phyloP scores from a whole-genome alignment of 2,797 vertebrate species.

The Enteromius radiatus region DNA sequence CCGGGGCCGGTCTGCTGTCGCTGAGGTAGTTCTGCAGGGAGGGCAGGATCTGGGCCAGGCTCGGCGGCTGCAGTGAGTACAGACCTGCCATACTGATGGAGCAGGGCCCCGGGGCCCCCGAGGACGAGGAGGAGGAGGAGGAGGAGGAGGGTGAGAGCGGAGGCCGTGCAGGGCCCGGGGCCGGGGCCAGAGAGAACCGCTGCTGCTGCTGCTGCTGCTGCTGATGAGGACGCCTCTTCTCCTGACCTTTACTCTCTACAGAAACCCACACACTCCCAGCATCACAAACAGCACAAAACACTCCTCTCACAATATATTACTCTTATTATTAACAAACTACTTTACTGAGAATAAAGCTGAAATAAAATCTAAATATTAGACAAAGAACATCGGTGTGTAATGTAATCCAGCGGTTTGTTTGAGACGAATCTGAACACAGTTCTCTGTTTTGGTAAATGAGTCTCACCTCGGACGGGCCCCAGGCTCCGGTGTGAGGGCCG shows the following conservation, averaged over 20 bases:
- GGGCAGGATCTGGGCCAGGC: constrained; percentile 75
- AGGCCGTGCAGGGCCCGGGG: constrained; percentile 63
- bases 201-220: constrained; percentile 84
- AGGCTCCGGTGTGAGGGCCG: constrained; percentile 73
- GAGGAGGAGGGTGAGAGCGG: constrained; percentile 69
- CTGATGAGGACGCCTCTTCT: constrained; percentile 83
- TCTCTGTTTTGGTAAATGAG: no score
- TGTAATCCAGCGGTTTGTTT: no score
- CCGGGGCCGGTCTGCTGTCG: constrained; percentile 57
- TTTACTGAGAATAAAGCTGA: no score
- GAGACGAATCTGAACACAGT: no score
- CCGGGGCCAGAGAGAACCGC: constrained; percentile 74
- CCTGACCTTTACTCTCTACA: constrained; percentile 83
- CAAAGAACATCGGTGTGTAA: no score
- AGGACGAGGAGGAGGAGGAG: constrained; percentile 74
- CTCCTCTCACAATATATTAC: no score
- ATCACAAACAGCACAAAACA: no score
- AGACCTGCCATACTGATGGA: constrained; percentile 87
- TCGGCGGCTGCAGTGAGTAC: constrained; percentile 78
- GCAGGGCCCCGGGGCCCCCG: constrained; percentile 78
- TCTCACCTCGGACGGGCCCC: constrained; percentile 87
- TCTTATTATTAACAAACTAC: no score
- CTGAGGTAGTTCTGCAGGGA: constrained; percentile 60
- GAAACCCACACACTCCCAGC: constrained; percentile 33
- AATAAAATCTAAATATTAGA: no score